These are phyloP conservation scores for Gisinianus flammeolus DNA, from an alignment of 2,888 invertebrate species.

Conservation along the genomic window DNA sequence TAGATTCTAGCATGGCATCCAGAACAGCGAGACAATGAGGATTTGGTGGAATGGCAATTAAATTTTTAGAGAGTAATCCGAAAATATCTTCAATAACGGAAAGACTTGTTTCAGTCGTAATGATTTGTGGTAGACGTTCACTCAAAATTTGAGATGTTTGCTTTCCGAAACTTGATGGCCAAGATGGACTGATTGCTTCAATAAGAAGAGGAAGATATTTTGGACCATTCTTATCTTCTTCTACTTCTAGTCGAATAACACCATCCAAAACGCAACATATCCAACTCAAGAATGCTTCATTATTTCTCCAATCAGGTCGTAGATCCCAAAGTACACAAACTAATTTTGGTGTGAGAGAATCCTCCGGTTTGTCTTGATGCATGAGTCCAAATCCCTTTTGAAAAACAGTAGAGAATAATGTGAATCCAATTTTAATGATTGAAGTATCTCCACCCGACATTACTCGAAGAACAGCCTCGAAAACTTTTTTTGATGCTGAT, in stretches of 20 bases:
- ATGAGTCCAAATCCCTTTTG: conserved; percentile 44
- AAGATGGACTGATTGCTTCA: conserved; percentile 48
- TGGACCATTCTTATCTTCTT: conserved; percentile 23
- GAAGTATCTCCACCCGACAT: conserved; percentile 55
- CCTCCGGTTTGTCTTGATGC: conserved; percentile 12
- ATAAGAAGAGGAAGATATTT: conserved; percentile 47
- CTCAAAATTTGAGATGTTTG: conserved; percentile 38
- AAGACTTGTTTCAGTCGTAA: conserved; percentile 19
- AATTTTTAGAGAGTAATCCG: conserved; percentile 49
- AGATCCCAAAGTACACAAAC: conserved; percentile 54
- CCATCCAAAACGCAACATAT: conserved; percentile 53
- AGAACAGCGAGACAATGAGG: conserved; percentile 46
- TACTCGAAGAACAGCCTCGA: conserved; percentile 56
- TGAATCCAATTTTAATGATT: conserved; percentile 56
- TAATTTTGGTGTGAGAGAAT: conserved; percentile 47
- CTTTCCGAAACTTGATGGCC: conserved; percentile 50
- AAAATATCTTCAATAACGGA: conserved; percentile 47
- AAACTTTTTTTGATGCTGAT: conserved; percentile 52
- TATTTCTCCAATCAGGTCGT: conserved; percentile 54
- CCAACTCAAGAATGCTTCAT: conserved; percentile 53
- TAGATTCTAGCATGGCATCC: conserved; percentile 44
- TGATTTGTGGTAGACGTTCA: conserved; percentile 49
- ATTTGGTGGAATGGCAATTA: conserved; percentile 57
- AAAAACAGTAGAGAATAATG: conserved; percentile 52
- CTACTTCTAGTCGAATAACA: conserved; percentile 40